Base-by-base conservation (phyloP, 2,888 invertebrate species). In the Lobophora halterata region DNA sequence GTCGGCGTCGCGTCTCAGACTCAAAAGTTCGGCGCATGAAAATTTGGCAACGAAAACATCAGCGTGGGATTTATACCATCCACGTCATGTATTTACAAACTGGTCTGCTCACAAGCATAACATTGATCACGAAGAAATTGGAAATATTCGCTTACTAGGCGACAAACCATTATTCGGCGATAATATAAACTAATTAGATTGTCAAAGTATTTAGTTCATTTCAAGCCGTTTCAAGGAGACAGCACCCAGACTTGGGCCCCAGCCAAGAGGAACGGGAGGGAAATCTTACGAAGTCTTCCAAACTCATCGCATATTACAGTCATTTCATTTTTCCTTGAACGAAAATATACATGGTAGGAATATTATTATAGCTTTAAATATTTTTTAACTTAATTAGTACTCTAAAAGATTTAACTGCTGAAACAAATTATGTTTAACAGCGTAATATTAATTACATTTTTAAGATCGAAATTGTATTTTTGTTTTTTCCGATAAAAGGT, bases 261-360 rank as follows among this genome's bases (percentile, higher is more conserved):
- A 42, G 77, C 81, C 85, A 82, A 79, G 61, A 63, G 61, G 65
- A 71, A 68, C 58, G 65, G 46, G 46, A n/a, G n/a, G n/a, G n/a
- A n/a, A 51, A 59, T 55, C 47, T 43, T 27, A 45, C 46, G 36
- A 58, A 58, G 36, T 46, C 46, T 34, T 50, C 42, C 41, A 46
- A 58, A 51, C 33, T 46, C 53, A 53, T 49, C 42, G 49, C 35
- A 42, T n/a, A n/a, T 33, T 53, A 46, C 39, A 55, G 43, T 48
- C 42, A 51, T 50, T 53, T 46, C 43, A 36, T 49, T 61, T 56
- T 60, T 62, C 55, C 44, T 58, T 52, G 56, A 48, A 48, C 55
- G 20, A 36, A 56, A 58, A 63, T 57, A 63, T 36, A 52, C 37
- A 31, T 46, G 45, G 54, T 50, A 45, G n/a, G n/a, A n/a, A 48